Base-by-base conservation (phyloP, 2,888 invertebrate genomes). In the Ethmia dodecea region DNA sequence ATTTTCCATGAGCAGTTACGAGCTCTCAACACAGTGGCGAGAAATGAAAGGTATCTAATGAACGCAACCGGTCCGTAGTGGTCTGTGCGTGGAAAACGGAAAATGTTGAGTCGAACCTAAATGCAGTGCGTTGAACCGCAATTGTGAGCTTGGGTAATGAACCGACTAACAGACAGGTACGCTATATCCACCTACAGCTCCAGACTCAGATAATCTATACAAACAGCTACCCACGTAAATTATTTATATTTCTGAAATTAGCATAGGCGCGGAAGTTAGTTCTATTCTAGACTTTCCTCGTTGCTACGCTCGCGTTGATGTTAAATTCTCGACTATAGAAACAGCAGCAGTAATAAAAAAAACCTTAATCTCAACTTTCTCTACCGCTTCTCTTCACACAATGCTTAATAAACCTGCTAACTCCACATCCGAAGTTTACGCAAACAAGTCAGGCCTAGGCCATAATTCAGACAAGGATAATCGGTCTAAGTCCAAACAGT, bases 81-180 rank as follows among this genome's bases (percentile, higher is more conserved):
- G 12, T 3, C 22, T 27, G 6, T 14, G 58, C 62, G 53, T 67
- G 68, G 61, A 76, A 79, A 78, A 69, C 56, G 69, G 77, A 73
- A 78, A 79, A 77, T 69, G 43, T 61, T 50, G 50, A 48, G 48
- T 55, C 53, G 60, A 64, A 60, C 66, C 65, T 58, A 65, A 64
- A 64, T 69, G 56, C 52, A 50, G 80, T 65, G 52, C 79, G 56
- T 65, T 77, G 77, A 79, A 74, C 77, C 55, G 47, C 55, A 57
- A 67, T 64, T 59, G 65, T 63, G 58, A 52, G 43, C 50, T 53
- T 50, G 45, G 49, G 52, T 52, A 57, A 60, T 59, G 52, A 53
- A 57, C 59, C 63, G 60, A 56, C 52, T 60, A 58, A 49, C 46
- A 48, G 40, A 54, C 46, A 48, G 40, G 53, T 52, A 47, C 44